Evolutionary conservation across 2,888 invertebrate species (phyloP).

Genomic region (Pseudolycoriella hygida): DNA sequence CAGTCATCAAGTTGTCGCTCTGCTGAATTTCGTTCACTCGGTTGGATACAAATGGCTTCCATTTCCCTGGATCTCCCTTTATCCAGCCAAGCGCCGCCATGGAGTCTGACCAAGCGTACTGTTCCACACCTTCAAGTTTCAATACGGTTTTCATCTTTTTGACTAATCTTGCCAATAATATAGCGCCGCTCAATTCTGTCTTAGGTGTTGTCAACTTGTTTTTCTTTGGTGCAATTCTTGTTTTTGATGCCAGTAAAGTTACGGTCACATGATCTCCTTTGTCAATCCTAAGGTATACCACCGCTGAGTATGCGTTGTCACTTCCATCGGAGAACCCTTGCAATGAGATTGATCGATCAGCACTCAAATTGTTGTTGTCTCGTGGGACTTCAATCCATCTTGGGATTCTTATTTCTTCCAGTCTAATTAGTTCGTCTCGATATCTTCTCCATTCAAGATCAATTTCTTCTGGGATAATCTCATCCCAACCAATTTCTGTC

Average conservation of each 20-base stretch:
- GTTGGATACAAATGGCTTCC: slow-evolving; percentile 10
- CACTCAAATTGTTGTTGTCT: too few relatives aligned
- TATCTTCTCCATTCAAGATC: neutral
- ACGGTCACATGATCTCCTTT: neutral
- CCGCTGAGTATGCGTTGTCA: neutral
- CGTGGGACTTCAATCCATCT: neutral
- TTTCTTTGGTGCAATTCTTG: neutral
- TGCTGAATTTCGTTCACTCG: slow-evolving; percentile 10
- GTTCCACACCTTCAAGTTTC: neutral
- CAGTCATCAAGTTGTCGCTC: slow-evolving; percentile 3
- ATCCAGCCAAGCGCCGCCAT: neutral
- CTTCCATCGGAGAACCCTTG: slow-evolving; percentile 2
- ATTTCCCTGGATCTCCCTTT: neutral
- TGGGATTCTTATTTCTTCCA: neutral
- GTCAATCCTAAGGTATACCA: neutral
- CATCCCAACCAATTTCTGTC: neutral
- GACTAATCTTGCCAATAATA: neutral
- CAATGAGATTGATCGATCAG: neutral
- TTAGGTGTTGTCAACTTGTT: neutral
- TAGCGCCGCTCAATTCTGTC: neutral
- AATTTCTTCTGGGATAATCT: neutral
- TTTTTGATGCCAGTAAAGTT: neutral
- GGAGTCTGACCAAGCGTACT: slow-evolving; percentile 1
- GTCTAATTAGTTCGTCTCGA: neutral
- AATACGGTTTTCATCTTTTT: neutral